These are phyloP conservation scores for Pyrgilauda ruficollis DNA, from an alignment of 2,113 vertebrate genomes.

Conservation along the genomic window DNA sequence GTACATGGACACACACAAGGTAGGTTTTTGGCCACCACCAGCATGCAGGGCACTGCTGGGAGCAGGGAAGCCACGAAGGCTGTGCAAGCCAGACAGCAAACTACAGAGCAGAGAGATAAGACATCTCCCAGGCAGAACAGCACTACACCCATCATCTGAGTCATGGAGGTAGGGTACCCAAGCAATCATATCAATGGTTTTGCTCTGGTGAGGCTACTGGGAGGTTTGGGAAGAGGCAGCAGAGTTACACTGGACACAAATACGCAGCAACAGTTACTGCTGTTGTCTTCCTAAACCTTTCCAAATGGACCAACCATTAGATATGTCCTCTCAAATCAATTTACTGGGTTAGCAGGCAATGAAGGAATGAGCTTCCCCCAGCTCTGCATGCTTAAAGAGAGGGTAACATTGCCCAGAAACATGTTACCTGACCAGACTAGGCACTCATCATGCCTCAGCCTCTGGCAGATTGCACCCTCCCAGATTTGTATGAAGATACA, in stretches of 20 bases:
- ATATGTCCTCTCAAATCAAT: background rate
- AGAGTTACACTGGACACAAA: background rate
- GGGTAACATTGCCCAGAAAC: background rate
- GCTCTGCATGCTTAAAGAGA: background rate
- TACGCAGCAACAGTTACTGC: background rate
- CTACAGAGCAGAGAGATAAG: background rate
- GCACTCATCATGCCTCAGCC: background rate
- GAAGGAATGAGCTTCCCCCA: background rate
- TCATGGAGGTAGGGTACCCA: background rate
- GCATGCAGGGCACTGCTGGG: background rate
- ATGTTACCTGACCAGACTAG: background rate
- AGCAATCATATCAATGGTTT: background rate
- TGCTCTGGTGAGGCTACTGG: background rate
- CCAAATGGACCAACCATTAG: background rate
- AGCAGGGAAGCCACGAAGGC: background rate
- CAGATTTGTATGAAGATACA: background rate
- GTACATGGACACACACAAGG: fast-evolving
- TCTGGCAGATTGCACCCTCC: background rate
- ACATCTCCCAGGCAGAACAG: background rate
- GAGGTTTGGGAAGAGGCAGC: background rate
- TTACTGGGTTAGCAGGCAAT: background rate
- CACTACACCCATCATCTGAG: background rate
- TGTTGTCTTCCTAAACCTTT: background rate
- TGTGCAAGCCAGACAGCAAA: background rate
- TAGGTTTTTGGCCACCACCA: background rate